Base-by-base conservation (phyloP, 2,113 vertebrate genomes). In the Oreochromis spilurus region DNA sequence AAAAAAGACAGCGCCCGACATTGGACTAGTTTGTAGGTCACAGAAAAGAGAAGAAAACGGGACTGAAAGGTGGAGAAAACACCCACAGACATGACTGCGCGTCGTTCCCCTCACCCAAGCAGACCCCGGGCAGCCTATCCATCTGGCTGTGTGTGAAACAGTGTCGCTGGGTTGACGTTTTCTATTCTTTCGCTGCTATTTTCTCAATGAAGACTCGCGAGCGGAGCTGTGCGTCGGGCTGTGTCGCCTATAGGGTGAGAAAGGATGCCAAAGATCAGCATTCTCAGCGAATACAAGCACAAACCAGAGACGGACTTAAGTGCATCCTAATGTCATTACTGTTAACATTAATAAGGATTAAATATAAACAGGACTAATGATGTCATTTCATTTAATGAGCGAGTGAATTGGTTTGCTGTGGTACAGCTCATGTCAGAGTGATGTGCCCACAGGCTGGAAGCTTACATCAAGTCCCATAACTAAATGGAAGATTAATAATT, bases 11-110 rank as follows among this genome's bases (percentile, higher is more conserved):
- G 88, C 81, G 19, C 40, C 2, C 1, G 53, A 24, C 21, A 17
- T 12, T 26, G 87, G 79, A 85, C 5, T 6, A 38, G 86, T 92
- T 93, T 91, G 57, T 86, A 82, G 92, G 91, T 92, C 90, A 89
- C 8, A 79, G 10, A 36, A 40, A 40, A 62, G 79, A 36, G 24
- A 43, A 14, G 65, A 43, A 67, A 81, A 58, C 4, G 62, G 52
- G 88, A 86, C 67, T 81, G 11, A 19, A 16, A 24, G n/a, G 52
- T n/a, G 57, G 45, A 45, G 79, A 88, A 67, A 82, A 84, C 72
- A 86, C 60, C 58, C 34, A 78, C 75, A 31, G 62, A 65, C 24
- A 29, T 55, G 82, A 87, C 52, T 62, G 8, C 17, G 70, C 54
- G 50, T 21, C 4, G 40, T 60, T 29, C 26, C 53, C 52, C 48